Conservation (phyloP, 2,113 vertebrate species). For the Odocoileus hemionus region DNA sequence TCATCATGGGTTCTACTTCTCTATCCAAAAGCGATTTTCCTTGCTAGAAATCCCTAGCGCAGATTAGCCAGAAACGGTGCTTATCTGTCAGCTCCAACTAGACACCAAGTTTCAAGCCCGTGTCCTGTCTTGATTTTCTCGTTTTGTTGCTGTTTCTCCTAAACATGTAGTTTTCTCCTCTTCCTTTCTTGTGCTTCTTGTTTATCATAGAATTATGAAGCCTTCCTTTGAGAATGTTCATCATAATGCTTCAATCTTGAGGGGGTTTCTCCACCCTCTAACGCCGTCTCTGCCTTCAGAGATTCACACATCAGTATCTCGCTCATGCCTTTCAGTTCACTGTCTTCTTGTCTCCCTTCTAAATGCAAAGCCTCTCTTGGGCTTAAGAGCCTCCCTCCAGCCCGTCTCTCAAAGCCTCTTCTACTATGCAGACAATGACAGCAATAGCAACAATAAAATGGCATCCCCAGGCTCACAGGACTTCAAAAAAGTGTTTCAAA, state of each 20-base stretch:
- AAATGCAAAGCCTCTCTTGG: not conserved
- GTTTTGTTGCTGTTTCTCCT: not conserved
- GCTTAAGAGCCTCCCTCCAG: not conserved
- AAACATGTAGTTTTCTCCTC: not conserved
- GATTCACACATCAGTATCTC: not conserved
- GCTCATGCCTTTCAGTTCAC: not conserved
- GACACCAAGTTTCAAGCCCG: not conserved
- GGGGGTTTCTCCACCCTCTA: not conserved
- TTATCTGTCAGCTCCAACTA: not conserved
- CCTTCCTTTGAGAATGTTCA: not conserved
- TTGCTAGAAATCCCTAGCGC: not conserved
- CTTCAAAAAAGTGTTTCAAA: not conserved
- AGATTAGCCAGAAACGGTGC: not conserved
- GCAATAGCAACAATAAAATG: not conserved
- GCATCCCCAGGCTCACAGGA: not conserved
- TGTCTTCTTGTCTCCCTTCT: not conserved
- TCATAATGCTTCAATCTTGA: not conserved
- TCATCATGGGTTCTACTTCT: not conserved
- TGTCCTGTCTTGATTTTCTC: not conserved
- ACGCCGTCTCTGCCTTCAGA: not conserved
- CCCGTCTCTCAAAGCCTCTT: not conserved
- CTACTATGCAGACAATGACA: accelerated
- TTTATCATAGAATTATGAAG: not conserved
- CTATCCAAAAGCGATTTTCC: not conserved
- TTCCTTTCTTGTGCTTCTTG: not conserved